Evolutionary conservation across 2,797 vertebrate genomes (phyloP).

Genomic region (Molossus alvarezi): DNA sequence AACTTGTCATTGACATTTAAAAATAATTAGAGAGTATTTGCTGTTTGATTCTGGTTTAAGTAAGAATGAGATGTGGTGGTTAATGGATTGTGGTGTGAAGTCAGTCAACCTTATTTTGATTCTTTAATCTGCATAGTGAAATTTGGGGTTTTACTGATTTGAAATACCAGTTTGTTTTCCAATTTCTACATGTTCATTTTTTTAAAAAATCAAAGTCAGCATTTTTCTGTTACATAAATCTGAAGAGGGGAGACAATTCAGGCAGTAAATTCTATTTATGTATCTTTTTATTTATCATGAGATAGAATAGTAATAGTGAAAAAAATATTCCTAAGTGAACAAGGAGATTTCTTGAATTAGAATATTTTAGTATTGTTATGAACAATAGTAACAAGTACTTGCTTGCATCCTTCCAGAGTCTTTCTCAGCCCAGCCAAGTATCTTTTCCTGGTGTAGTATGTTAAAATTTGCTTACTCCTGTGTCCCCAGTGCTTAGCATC

Average conservation of each 20-base stretch:
- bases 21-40: not conserved
- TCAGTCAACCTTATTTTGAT: not conserved
- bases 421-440: not conserved
- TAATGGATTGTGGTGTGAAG: not conserved
- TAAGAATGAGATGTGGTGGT: not conserved
- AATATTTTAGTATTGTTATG: not conserved
- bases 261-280: not conserved
- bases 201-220: not conserved
- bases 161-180: not conserved
- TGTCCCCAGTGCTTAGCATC: not conserved
- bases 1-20: not conserved
- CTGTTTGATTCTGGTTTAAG: constrained; percentile 60
- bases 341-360: not conserved
- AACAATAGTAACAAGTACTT: not conserved
- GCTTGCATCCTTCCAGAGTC: not conserved
- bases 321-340: not conserved
- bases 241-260: not conserved
- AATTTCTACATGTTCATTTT: constrained; percentile 39
- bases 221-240: constrained; percentile 20
- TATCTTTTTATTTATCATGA: not conserved
- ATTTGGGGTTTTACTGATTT: constrained; percentile 9
- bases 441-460: not conserved
- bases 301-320: not conserved
- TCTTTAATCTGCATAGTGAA: constrained; percentile 4
- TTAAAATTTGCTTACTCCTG: not conserved